phyloP scores from a whole-genome alignment of 1,140 invertebrate genomes.

The Drosophila micromelanica region DNA sequence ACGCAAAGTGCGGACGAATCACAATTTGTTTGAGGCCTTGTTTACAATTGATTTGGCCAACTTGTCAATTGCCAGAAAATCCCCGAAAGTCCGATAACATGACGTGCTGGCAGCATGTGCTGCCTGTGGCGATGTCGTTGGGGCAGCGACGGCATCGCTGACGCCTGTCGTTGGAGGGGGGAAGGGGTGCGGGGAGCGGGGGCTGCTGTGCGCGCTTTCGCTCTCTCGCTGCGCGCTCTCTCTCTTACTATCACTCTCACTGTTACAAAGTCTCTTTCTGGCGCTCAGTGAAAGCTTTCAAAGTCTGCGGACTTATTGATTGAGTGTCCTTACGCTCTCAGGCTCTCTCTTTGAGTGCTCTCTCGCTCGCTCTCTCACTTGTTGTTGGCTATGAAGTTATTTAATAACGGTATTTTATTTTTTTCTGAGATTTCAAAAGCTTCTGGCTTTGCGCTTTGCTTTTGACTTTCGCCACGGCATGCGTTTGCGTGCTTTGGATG shows the following conservation, averaged over 20 bases:
- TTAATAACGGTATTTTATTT: slow-evolving; percentile 56
- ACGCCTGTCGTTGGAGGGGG: not conserved
- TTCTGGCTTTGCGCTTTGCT: slow-evolving; percentile 49
- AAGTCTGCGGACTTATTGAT: slow-evolving; percentile 58
- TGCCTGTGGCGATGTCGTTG: slow-evolving; percentile 43
- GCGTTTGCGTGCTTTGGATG: slow-evolving; percentile 72
- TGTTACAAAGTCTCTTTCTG: not conserved
- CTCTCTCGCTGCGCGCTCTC: slow-evolving; percentile 2
- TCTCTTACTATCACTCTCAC: not conserved
- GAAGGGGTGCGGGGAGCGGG: not conserved
- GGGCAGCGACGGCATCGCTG: not conserved
- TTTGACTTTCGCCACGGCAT: slow-evolving; percentile 61
- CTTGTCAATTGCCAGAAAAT: slow-evolving; percentile 35
- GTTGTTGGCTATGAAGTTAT: slow-evolving; percentile 43
- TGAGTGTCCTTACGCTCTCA: slow-evolving; percentile 39
- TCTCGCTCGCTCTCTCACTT: slow-evolving; percentile 41
- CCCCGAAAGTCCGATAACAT: slow-evolving; percentile 26
- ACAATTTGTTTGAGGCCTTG: slow-evolving; percentile 1
- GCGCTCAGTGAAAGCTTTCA: slow-evolving; percentile 31
- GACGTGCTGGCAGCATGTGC: slow-evolving; percentile 50
- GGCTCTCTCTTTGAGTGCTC: not conserved
- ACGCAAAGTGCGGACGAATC: not conserved
- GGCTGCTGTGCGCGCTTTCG: not conserved
- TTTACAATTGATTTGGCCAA: slow-evolving; percentile 28
- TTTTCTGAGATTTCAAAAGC: slow-evolving; percentile 32